phyloP scores from a whole-genome alignment of 2,888 invertebrate species.

The Lamellibrachia columna region DNA sequence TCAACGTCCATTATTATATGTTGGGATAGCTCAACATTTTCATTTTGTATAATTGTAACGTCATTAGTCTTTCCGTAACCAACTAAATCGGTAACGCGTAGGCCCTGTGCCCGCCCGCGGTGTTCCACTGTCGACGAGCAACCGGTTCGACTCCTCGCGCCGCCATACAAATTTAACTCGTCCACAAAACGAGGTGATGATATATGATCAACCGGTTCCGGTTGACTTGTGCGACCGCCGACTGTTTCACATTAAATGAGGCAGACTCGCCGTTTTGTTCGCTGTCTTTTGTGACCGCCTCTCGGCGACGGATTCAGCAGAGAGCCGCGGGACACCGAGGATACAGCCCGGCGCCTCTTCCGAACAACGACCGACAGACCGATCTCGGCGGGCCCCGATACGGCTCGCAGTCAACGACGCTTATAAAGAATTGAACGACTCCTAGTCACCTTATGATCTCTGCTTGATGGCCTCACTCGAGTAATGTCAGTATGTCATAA shows the following conservation, averaged over 20 bases:
- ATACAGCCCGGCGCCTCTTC: neutral
- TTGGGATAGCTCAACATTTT: no score
- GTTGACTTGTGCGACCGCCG: neutral
- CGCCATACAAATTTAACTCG: neutral
- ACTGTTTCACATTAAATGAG: constrained; percentile 16
- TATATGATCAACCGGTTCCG: constrained; percentile 5
- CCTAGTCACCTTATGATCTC: neutral
- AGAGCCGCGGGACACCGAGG: neutral
- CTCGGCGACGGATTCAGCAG: neutral
- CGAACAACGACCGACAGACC: neutral
- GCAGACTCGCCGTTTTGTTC: neutral
- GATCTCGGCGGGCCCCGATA: neutral
- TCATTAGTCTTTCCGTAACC: neutral
- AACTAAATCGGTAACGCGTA: neutral
- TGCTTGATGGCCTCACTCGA: neutral
- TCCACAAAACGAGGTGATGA: constrained; percentile 16
- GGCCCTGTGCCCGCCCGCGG: neutral
- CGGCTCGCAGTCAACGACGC: neutral
- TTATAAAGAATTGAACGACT: neutral
- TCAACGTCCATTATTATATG: no score
- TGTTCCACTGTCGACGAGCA: neutral
- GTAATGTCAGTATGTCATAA: neutral
- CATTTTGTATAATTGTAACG: neutral
- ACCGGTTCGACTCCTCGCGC: neutral
- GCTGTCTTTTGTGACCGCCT: neutral